Base-by-base conservation (phyloP, 2,797 vertebrate genomes). In the Acanthurus lineatus region DNA sequence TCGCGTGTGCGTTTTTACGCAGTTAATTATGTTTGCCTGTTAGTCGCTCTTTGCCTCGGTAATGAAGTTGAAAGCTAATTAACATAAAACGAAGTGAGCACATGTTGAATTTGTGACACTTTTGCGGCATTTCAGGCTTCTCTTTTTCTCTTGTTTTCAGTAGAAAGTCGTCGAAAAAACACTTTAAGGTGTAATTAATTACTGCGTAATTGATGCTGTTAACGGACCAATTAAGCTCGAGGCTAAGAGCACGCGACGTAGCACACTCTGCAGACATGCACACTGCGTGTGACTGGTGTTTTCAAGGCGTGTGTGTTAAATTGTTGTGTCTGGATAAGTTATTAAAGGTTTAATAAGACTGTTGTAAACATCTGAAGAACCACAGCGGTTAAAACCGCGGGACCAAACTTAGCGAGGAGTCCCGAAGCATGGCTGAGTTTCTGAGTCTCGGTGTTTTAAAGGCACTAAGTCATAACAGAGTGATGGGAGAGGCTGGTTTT, bases 181-280 rank as follows among this genome's bases (percentile, higher is more conserved):
- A 35, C 22, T 42, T 8, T 49, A 77, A 86, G 60, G 71, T 76
- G 76, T 7, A 62, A 57, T 81, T 79, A 84, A 85, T 81, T 77
- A 76, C 71, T 49, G 61, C 73, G 68, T 83, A 89, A 84, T 88
- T 90, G 76, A 48, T 7, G 59, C 28, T 5, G 28, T 58, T 82
- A 79, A 51, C n/a, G 14, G 5, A 22, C 17, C 56, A 83, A 79
- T 86, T 86, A 82, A 75, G 5, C 11, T 5, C 3, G 32, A 22
- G 45, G 22, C 12, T 0, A 0, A 7, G 0, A 52, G 14, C 35
- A 0, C 7, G 6, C 25, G 25, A 25, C 25, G 25, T 25, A 25
- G 25, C 25, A 2, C 25, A 25, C 25, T 25, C 25, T 1, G 16
- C 45, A 48, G 9, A 20, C 48, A 2, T 2, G 3, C 48, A 2